Evolutionary conservation across 2,113 vertebrate species (phyloP), one percentile per base, ranked within the genome.

Genomic region (Cathartes aura): DNA sequence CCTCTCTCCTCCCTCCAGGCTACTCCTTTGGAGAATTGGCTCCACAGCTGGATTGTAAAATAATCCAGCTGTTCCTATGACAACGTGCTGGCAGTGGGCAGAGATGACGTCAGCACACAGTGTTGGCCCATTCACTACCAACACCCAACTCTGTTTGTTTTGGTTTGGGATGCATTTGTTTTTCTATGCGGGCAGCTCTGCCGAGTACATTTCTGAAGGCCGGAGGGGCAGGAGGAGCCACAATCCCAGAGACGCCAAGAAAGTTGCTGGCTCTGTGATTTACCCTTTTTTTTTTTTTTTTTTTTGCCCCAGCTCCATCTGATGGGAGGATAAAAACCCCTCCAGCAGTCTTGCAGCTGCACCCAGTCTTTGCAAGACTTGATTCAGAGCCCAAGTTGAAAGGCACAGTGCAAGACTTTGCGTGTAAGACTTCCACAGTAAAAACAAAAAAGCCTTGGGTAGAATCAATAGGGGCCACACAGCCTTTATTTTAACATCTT

Each of bases 71-170:
- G 92, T 97, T 96, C 71, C 97, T 97, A 96, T 97, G 97, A 97
- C 97, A 95, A 98, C 96, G 8, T 91, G 87, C 94, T 98, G 98
- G 98, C 98, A 94, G 36, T 55, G 55, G 47, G 96, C 92, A 96
- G 95, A 40, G 93, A 96, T 98, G 97, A 98, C 97, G 87, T 94
- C 95, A 95, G 78, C 82, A 84, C 82, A 21, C 85, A 88, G 88
- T 80, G 87, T 90, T 93, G 93, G 93, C 96, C 95, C 93, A 93
- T 95, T 93, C 92, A 84, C 94, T 96, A 91, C 95, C 95, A 98
- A 97, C 97, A 97, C 96, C 96, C 97, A 93, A 36, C 55, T 97
- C 96, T 98, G 94, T 97, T 98, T 96, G 94, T 98, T 98, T 97
- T 97, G 89, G 88, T 96, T 97, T 96, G 92, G 84, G 91, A 93